Evolutionary conservation across 1,140 invertebrate genomes (phyloP).

Genomic region (Lethocerus indicus): DNA sequence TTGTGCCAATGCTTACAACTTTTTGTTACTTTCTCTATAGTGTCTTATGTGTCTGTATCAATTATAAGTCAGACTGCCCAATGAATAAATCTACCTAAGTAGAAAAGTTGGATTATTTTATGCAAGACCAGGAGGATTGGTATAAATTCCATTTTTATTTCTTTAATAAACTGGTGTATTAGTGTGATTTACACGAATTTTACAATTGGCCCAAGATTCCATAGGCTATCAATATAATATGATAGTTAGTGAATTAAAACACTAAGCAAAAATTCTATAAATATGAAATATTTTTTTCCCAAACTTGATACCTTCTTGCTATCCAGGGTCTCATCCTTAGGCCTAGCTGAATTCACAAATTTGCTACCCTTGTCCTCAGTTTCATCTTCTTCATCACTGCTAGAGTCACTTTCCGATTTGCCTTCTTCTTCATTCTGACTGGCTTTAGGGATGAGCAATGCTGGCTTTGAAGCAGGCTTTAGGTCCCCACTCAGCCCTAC

Average conservation of each 20-base stretch:
- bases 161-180: too few species aligned
- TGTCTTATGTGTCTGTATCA: too few species aligned
- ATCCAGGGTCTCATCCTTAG: slow-evolving; percentile 71
- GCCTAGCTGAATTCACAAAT: slow-evolving; percentile 49
- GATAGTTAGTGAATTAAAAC: neutral
- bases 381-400: slow-evolving; percentile 19
- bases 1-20: too few species aligned
- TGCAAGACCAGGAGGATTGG: too few species aligned
- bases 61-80: too few species aligned
- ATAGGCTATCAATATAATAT: neutral
- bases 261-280: neutral
- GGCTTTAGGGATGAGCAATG: slow-evolving; percentile 22
- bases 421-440: slow-evolving; percentile 21
- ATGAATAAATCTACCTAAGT: slow-evolving; percentile 1
- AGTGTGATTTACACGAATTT: neutral
- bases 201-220: neutral
- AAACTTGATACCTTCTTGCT: slow-evolving; percentile 50
- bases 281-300: neutral
- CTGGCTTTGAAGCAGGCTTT: slow-evolving; percentile 36
- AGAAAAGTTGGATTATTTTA: neutral
- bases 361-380: slow-evolving; percentile 33
- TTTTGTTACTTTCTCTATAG: too few species aligned
- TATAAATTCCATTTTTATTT: neutral
- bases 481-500: slow-evolving; percentile 68
- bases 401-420: slow-evolving; percentile 3